Base-by-base conservation (phyloP, 2,797 vertebrate species). In the Diplodus sargus region DNA sequence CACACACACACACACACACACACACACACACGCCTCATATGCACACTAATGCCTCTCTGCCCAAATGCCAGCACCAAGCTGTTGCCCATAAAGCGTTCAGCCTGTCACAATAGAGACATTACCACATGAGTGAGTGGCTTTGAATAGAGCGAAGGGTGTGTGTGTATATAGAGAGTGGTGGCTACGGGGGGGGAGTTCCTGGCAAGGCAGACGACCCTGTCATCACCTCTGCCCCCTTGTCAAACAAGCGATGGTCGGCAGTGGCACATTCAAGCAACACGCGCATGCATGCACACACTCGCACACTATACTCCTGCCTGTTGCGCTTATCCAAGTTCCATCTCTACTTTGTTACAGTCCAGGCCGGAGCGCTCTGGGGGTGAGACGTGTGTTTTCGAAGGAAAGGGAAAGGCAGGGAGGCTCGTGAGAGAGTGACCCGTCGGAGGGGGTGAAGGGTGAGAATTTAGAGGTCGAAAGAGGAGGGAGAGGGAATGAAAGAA, bases 101-200 rank as follows among this genome's bases (percentile, higher is more conserved):
- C 71, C 76, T 84, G 74, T 88, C 92, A 95, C 95, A 95, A 95
- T 94, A 89, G 92, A 93, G 92, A 94, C 93, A 94, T 95, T 95
- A 95, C 89, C 94, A 94, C 94, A 95, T 92, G 94, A 95, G 93
- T 94, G 94, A 95, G 91, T 91, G 93, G 76, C 83, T 94, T 73
- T 94, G 90, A 95, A 94, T 93, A 81, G 83, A 84, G 76, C 76
- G 73, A 67, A 81, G 90, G 87, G 86, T 85, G 84, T 91, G 90
- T 92, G 90, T 92, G 89, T 88, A 79, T 88, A 90, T 78, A 87
- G 86, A 89, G 88, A 74, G 88, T 72, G 90, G 82, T 85, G 87
- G 74, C 82, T 74, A 49, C 13, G 76, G 28, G 28, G 85, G 82
- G 82, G 90, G 86, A 79, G 87, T 84, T 85, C 82, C 85, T 90